phyloP scores from a whole-genome alignment of 2,888 invertebrate genomes.

The Hirudinaria manillensis region DNA sequence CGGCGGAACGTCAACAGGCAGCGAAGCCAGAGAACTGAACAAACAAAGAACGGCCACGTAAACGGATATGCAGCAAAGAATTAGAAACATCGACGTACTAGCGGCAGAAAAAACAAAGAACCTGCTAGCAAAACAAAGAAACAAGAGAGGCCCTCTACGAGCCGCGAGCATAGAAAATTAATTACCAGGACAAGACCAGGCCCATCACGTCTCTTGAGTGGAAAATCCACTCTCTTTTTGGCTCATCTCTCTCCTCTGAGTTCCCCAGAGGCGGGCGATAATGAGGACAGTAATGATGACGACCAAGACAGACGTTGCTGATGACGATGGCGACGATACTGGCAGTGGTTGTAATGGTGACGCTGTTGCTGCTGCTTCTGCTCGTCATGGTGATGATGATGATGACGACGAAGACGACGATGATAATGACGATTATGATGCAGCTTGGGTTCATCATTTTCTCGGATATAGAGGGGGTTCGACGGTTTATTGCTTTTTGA shows the following conservation, averaged over 20 bases:
- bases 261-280: not conserved
- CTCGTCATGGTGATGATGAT: not conserved
- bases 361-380: not conserved
- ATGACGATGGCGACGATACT: not conserved
- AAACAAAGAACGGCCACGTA: too few species aligned
- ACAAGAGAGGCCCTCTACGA: not conserved
- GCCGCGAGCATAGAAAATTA: conserved; percentile 10
- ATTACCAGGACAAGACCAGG: not conserved
- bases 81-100: too few species aligned
- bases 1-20: too few species aligned
- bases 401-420: not conserved
- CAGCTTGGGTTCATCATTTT: too few species aligned
- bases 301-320: not conserved
- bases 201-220: too few species aligned
- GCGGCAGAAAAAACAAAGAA: too few species aligned
- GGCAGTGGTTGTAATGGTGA: not conserved
- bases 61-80: too few species aligned
- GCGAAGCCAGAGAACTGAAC: too few species aligned
- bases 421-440: not conserved
- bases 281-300: not conserved
- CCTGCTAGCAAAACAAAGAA: conserved; percentile 9
- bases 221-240: too few species aligned
- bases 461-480: too few species aligned
- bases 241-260: too few species aligned
- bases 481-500: too few species aligned